phyloP scores from a whole-genome alignment of 2,888 invertebrate genomes.

The Epicampocera succincta region DNA sequence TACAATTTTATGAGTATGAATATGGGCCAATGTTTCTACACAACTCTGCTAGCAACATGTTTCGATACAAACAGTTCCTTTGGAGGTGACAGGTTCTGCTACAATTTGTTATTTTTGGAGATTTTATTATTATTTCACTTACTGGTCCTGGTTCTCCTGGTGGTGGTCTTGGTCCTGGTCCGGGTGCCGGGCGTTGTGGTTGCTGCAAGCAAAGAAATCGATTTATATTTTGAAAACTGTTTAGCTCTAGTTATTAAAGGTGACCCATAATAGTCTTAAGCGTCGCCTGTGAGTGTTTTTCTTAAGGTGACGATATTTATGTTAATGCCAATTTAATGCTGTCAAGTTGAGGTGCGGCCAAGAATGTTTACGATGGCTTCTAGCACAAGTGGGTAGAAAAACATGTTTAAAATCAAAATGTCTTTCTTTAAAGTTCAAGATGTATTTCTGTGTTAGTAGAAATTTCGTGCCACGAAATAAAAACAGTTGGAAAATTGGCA shows the following conservation, averaged over 20 bases:
- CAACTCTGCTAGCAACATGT: no score
- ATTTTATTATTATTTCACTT: conserved; percentile 67
- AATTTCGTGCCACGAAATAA: conserved; percentile 54
- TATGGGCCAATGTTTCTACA: no score
- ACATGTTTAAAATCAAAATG: conserved; percentile 66
- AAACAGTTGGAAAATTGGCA: conserved; percentile 31
- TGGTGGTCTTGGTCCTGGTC: conserved; percentile 72
- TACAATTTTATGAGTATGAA: no score
- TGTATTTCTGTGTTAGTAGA: conserved; percentile 56
- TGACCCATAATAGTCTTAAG: conserved; percentile 57
- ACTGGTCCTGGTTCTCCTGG: conserved; percentile 75
- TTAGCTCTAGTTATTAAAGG: conserved; percentile 42
- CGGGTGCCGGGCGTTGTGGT: conserved; percentile 72
- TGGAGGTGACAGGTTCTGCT: no score
- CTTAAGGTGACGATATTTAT: conserved; percentile 69
- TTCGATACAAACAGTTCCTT: no score
- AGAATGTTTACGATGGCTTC: conserved; percentile 67
- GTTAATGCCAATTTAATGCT: conserved; percentile 70
- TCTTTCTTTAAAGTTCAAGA: conserved; percentile 68
- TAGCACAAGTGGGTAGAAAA: conserved; percentile 69
- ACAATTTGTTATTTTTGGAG: no score
- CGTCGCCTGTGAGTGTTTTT: conserved; percentile 10
- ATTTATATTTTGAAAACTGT: no score
- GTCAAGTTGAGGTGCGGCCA: conserved; percentile 68
- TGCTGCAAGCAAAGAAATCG: conserved; percentile 58